Evolutionary conservation across 1,140 invertebrate species (phyloP), one percentile per base, ranked within the genome.

Genomic region (Hylyphantes graminicola): DNA sequence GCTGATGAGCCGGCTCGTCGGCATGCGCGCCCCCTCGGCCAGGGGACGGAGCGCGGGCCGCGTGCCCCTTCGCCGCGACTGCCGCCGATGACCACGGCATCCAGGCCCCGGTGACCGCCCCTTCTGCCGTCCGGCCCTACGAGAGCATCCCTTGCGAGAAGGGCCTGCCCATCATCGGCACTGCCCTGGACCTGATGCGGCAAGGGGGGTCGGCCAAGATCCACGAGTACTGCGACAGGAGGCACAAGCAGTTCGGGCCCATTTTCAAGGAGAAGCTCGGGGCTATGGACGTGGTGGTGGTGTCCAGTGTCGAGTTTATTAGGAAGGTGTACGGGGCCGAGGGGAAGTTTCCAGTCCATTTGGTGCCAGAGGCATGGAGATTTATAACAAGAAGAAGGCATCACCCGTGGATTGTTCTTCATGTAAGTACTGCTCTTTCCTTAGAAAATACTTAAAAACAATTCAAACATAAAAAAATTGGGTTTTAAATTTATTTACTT

Each of bases 321-420:
- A 92, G 93, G 77, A 89, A 91, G 13, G 92, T 96, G 15, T 96
- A 95, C 89, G 88, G 91, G 8, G 89, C 93, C 11, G 95, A 97
- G 91, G 95, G 94, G 78, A 92, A 93, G 87, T 93, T 93, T 88
- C 95, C 95, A 0, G 90, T 90, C 68, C 95, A 96, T 89, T 92
- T 95, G 87, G 88, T 96, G 85, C 95, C 95, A 5, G 94, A 96
- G 87, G 91, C 95, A 4, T 97, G 95, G 88, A 92, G 0, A 88
- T 94, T 13, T 96, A 96, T 87, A 96, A 96, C 87, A 89, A 94
- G 87, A 88, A 92, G 3, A 92, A 93, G 86, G 92, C 53, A 93
- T 92, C 68, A 91, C 93, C 86, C 92, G 96, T 86, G 96, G 96
- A 17, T 90, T 97, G 11, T 94, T 96, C 87, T 97, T 97, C 89